These are phyloP conservation scores for Suillia variegata DNA, from an alignment of 2,888 invertebrate genomes.

Conservation along the genomic window DNA sequence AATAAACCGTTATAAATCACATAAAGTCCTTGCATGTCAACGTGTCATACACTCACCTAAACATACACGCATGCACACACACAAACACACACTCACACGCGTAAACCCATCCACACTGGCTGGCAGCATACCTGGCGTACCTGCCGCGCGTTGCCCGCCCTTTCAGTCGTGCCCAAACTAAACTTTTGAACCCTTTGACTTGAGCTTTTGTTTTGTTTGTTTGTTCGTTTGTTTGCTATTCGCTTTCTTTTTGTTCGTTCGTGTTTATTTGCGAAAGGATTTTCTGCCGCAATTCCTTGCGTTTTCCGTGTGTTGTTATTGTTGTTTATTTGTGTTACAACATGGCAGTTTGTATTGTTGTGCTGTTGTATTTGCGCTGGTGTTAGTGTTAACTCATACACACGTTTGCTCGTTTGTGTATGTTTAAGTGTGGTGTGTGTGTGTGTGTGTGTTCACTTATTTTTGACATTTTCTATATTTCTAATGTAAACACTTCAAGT, in stretches of 20 bases:
- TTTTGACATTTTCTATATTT: not conserved
- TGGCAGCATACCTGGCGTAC: too few relatives aligned
- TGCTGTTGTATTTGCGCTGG: conserved; percentile 8
- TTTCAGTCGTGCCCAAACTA: conserved; percentile 4
- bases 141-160: too few relatives aligned
- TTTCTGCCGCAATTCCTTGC: not conserved
- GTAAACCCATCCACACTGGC: conserved; percentile 8
- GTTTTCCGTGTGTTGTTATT: not conserved
- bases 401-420: not conserved
- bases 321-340: not conserved
- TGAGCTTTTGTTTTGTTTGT: conserved; percentile 10
- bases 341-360: conserved; percentile 36
- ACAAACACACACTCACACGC: not conserved
- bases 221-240: not conserved
- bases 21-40: conserved; percentile 32
- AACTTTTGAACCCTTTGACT: conserved; percentile 24
- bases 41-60: conserved; percentile 23
- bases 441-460: not conserved
- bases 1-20: conserved; percentile 43
- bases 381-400: conserved; percentile 14
- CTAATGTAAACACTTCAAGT: not conserved
- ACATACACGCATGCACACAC: conserved; percentile 2
- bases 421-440: too few relatives aligned
- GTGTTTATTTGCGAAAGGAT: not conserved
- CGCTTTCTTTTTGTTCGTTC: not conserved